Conservation (phyloP, 2,797 vertebrate genomes). For the Furcifer pardalis region DNA sequence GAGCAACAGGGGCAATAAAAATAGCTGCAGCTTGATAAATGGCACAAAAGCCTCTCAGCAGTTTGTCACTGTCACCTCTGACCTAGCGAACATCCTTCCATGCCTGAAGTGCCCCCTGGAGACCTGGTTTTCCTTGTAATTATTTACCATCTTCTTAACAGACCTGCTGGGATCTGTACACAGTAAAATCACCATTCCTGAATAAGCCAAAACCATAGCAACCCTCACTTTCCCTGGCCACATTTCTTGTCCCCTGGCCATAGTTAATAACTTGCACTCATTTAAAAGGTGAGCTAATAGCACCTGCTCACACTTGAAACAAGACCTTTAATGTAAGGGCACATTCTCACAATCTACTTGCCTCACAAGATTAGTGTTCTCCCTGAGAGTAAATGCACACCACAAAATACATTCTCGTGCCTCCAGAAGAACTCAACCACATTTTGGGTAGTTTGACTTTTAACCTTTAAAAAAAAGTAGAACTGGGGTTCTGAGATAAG, state of each 20-base stretch:
- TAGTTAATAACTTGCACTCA: slow-evolving; percentile 54
- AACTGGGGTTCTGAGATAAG: no score
- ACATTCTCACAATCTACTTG: slow-evolving; percentile 26
- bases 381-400: neutral
- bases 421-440: neutral
- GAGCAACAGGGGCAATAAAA: slow-evolving; percentile 55
- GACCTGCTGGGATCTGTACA: slow-evolving; percentile 60
- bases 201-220: slow-evolving; percentile 58
- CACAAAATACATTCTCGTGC: neutral
- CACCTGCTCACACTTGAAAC: slow-evolving; percentile 49
- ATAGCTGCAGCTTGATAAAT: slow-evolving; percentile 59
- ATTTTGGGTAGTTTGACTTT: neutral
- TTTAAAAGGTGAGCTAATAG: slow-evolving; percentile 56
- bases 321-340: slow-evolving; percentile 24
- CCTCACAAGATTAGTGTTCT: slow-evolving; percentile 6
- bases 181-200: slow-evolving; percentile 67
- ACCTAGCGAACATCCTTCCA: slow-evolving; percentile 60
- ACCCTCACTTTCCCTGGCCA: slow-evolving; percentile 41
- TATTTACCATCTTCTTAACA: slow-evolving; percentile 67
- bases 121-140: slow-evolving; percentile 68
- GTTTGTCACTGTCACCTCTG: slow-evolving; percentile 62
- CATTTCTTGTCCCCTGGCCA: slow-evolving; percentile 51
- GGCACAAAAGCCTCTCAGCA: slow-evolving; percentile 53
- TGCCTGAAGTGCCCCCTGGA: slow-evolving; percentile 63
- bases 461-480: no score